A percentile compares a stretch with the other conserved stretches of the same genome.
Conservation (phyloP, 2,113 vertebrate species). For the Anoplopoma fimbria region DNA sequence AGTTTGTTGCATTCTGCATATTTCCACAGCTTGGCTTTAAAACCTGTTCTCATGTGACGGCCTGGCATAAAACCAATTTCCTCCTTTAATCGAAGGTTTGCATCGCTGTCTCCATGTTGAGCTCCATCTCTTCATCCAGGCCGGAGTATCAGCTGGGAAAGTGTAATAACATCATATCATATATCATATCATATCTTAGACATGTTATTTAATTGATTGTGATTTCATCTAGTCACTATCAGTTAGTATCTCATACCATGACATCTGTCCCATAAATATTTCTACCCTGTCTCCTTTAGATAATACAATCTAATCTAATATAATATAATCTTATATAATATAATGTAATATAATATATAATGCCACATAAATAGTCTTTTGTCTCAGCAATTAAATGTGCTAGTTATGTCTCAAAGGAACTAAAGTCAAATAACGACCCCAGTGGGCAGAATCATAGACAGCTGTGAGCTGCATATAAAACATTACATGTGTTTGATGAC, state of each 20-base stretch:
- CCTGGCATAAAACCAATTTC: too few relatives aligned
- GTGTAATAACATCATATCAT: neutral
- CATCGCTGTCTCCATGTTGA: too few relatives aligned
- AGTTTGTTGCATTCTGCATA: too few relatives aligned
- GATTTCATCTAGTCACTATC: neutral
- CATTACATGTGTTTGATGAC: neutral
- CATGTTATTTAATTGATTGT: neutral
- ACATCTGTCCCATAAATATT: neutral
- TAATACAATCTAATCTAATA: neutral
- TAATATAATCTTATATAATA: neutral
- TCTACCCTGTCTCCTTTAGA: neutral
- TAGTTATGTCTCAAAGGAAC: neutral
- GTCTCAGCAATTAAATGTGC: neutral
- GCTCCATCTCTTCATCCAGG: too few relatives aligned
- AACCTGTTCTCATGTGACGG: too few relatives aligned
- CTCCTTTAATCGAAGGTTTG: too few relatives aligned
- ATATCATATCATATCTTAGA: neutral
- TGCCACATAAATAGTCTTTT: neutral
- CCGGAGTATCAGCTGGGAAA: too few relatives aligned
- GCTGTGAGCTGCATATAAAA: neutral
- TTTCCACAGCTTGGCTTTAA: too few relatives aligned
- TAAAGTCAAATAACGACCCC: neutral
- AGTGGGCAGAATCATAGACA: neutral
- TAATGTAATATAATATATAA: neutral
- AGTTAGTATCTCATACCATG: too few relatives aligned